These are phyloP conservation scores for Drosophila kikkawai DNA, from an alignment of 1,140 invertebrate species.

Conservation along the genomic window DNA sequence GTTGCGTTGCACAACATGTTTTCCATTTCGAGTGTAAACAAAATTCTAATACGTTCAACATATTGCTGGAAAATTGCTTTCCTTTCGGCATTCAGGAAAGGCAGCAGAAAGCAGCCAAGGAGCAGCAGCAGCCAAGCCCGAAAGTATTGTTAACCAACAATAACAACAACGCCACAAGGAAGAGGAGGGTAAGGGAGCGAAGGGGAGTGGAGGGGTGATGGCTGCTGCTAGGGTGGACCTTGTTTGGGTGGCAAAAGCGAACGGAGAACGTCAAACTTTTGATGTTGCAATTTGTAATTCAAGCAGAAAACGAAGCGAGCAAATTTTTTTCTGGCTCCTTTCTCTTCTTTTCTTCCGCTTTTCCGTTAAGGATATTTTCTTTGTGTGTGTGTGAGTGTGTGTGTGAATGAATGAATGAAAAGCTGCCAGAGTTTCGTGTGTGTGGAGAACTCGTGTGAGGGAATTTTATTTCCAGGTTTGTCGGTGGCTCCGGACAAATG, in stretches of 20 bases:
- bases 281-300: slow-evolving; percentile 85
- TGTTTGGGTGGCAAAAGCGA: slow-evolving; percentile 37
- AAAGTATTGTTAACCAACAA: slow-evolving; percentile 81
- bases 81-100: slow-evolving; percentile 69
- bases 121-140: slow-evolving; percentile 57
- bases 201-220: background rate
- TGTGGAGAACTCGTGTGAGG: slow-evolving; percentile 30
- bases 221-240: slow-evolving; percentile 1
- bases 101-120: slow-evolving; percentile 40
- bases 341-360: slow-evolving; percentile 28
- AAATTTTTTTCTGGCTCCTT: slow-evolving; percentile 64
- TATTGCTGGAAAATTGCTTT: slow-evolving; percentile 83
- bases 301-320: slow-evolving; percentile 83
- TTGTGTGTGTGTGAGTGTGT: slow-evolving; percentile 44
- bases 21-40: slow-evolving; percentile 83
- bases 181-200: background rate
- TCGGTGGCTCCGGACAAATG: slow-evolving; percentile 38
- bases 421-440: slow-evolving; percentile 4
- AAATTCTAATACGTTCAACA: slow-evolving; percentile 83
- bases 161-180: slow-evolving; percentile 52
- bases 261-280: slow-evolving; percentile 83
- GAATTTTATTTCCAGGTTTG: slow-evolving; percentile 67
- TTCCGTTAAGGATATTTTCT: slow-evolving; percentile 16
- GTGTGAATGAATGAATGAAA: slow-evolving; percentile 65
- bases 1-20: slow-evolving; percentile 80